These are phyloP conservation scores for Ectemnius cavifrons DNA, from an alignment of 2,888 invertebrate species.

Conservation along the genomic window DNA sequence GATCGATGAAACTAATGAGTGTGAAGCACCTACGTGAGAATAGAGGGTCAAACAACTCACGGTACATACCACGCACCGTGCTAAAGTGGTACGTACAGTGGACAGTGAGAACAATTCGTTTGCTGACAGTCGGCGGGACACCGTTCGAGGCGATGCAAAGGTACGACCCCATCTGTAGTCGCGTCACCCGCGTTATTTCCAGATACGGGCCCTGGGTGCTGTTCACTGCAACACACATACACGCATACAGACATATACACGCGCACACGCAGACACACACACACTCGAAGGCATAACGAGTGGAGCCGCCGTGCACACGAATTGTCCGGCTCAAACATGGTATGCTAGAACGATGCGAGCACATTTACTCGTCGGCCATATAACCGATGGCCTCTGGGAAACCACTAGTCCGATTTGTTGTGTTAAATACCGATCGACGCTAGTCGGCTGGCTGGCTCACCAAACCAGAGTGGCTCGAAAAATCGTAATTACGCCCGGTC, in stretches of 20 bases:
- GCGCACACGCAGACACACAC: background rate
- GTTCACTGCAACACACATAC: conserved; percentile 78
- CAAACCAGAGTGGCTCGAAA: background rate
- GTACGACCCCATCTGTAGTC: conserved; percentile 88
- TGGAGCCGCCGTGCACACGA: background rate
- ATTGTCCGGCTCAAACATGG: background rate
- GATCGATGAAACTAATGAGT: too few relatives aligned
- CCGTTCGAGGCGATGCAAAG: conserved; percentile 90
- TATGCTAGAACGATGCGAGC: background rate
- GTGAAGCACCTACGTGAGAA: background rate
- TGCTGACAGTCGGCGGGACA: conserved; percentile 81
- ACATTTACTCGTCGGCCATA: conserved; percentile 1
- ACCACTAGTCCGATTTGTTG: background rate
- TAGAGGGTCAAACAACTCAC: background rate
- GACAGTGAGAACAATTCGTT: conserved; percentile 81
- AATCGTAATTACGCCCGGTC: background rate
- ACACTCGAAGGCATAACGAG: too few relatives aligned
- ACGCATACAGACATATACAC: background rate
- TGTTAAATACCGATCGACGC: background rate
- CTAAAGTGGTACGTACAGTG: conserved; percentile 84
- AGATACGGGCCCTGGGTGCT: conserved; percentile 84
- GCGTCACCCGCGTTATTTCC: conserved; percentile 84
- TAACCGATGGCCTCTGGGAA: background rate
- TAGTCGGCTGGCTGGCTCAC: background rate
- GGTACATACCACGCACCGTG: background rate